Base-by-base conservation (phyloP, 2,113 vertebrate genomes). In the Crotalus tigris region DNA sequence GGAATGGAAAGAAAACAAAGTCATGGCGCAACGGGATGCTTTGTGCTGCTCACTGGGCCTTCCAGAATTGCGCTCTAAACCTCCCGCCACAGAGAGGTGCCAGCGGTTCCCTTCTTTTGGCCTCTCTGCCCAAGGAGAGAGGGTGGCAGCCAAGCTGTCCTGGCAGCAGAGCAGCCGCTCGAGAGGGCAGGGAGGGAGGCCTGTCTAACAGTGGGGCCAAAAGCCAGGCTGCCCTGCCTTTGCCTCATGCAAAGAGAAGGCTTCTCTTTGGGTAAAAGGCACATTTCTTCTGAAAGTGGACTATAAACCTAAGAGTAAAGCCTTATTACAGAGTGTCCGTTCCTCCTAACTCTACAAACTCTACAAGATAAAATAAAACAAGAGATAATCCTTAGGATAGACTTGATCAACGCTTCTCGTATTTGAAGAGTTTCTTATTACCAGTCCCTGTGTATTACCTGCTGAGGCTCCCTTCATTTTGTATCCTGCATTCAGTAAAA, bases 381-480 rank as follows among this genome's bases (percentile, higher is more conserved):
- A 33, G 21, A 5, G 33, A 55, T 57, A 12, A 24, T 44, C 39
- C 39, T 89, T 61, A 26, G 5, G 46, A 15, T 6, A 39, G 13
- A 5, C 11, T 13, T 15, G 39, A 10, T 54, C 46, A 91, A 51
- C 86, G 1, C 57, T 53, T 12, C 85, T 29, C 46, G 64, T 95
- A 92, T 55, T 94, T 54, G 61, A 24, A 13, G 91, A 92, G 86
- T 61, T 23, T 92, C 49, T 33, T 86, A 53, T 88, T 87, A 3
- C 54, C 89, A 7, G 61, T 51, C n/a, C n/a, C 24, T 7, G 10
- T 33, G 5, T 54, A 53, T 21, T n/a, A 19, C 29, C 26, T 12
- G 26, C 85, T 91, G 51, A 88, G 55, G 51, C 61, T 92, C 5
- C 53, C 54, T 39, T 29, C 81, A 0, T 0, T 33, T 33, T 90